Evolutionary conservation across 2,888 invertebrate species (phyloP).

Genomic region (Dioctria linearis): DNA sequence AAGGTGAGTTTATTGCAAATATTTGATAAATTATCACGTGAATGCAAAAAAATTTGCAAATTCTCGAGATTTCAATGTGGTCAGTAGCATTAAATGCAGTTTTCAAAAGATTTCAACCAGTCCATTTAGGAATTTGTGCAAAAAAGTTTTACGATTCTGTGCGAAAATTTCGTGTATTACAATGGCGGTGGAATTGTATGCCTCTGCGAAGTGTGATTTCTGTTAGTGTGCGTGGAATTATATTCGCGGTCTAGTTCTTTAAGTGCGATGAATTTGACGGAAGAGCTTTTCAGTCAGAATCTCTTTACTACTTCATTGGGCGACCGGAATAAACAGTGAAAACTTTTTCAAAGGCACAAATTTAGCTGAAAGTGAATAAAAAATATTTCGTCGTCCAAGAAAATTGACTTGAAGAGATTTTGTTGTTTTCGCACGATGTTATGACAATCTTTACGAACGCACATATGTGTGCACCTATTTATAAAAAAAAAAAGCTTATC

Average conservation of each 20-base stretch:
- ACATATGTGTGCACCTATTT: too few species aligned
- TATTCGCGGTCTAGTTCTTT: conserved; percentile 27
- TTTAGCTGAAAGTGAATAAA: conserved; percentile 5
- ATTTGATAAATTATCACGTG: conserved; percentile 9
- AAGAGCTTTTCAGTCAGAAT: not conserved
- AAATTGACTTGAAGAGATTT: too few species aligned
- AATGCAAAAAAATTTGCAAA: not conserved
- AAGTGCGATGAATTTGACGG: not conserved
- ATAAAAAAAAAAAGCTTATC: too few species aligned
- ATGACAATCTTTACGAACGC: too few species aligned
- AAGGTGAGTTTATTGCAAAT: conserved; percentile 76
- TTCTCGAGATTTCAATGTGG: not conserved
- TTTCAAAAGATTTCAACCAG: not conserved
- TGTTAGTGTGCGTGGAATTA: conserved; percentile 47
- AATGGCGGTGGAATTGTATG: conserved; percentile 55
- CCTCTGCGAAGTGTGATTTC: conserved; percentile 7
- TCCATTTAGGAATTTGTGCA: conserved; percentile 6
- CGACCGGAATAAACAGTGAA: not conserved
- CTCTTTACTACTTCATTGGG: not conserved
- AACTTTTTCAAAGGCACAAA: not conserved
- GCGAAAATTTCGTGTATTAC: conserved; percentile 53
- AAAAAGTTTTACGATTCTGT: conserved; percentile 2
- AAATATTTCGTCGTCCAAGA: not conserved
- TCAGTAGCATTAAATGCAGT: not conserved
- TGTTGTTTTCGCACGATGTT: too few species aligned